phyloP scores from a whole-genome alignment of 2,113 vertebrate species.

The Australoheros scitulus region DNA sequence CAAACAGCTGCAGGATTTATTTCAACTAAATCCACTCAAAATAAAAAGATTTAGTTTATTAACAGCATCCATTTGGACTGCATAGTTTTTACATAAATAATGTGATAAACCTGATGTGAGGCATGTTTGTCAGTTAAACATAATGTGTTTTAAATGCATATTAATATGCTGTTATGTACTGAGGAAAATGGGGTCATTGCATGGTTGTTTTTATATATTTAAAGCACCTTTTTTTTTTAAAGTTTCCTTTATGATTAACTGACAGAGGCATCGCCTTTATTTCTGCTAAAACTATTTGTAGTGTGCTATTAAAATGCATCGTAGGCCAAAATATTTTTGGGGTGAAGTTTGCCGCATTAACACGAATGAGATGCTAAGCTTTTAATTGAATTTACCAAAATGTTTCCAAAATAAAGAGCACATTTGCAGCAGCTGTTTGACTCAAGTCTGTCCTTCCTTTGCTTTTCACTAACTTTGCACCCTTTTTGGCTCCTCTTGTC shows the following conservation, averaged over 20 bases:
- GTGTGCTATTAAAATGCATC: neutral
- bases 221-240: neutral
- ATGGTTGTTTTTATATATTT: neutral
- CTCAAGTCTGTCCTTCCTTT: constrained; percentile 50
- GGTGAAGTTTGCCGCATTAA: neutral
- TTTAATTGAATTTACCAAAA: neutral
- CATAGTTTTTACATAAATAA: neutral
- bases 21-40: neutral
- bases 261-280: neutral
- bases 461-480: constrained; percentile 33
- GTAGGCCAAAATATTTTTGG: neutral
- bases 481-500: constrained; percentile 34
- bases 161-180: neutral
- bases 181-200: neutral
- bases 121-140: neutral
- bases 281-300: neutral
- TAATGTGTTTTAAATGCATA: neutral
- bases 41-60: neutral
- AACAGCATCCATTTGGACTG: neutral
- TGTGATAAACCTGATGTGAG: neutral
- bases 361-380: neutral
- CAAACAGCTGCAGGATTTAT: constrained; percentile 47
- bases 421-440: constrained; percentile 60
- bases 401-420: neutral
- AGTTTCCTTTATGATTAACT: neutral